Percentiles rank a stretch among this genome's conserved stretches.
Evolutionary conservation across 2,113 vertebrate genomes (phyloP).

Genomic region (Petrocephalus zakoni): DNA sequence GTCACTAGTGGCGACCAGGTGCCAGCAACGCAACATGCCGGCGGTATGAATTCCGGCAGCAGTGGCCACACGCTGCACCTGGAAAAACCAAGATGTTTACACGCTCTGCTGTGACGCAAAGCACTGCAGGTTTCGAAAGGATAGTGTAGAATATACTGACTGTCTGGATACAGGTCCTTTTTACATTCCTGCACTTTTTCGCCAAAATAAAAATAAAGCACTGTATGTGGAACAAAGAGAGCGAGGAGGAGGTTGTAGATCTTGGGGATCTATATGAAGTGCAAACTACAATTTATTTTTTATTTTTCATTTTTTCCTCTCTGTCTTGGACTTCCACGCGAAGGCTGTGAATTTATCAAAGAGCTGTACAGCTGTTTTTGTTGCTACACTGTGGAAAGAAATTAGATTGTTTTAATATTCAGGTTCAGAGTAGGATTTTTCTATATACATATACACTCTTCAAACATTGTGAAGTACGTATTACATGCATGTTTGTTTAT

Average conservation of each 20-base stretch:
- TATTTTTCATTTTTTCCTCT: background rate
- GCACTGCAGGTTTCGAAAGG: slow-evolving; percentile 55
- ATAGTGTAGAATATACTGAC: slow-evolving; percentile 38
- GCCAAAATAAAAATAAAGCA: background rate
- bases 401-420: slow-evolving; percentile 7
- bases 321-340: background rate
- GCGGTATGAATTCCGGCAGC: background rate
- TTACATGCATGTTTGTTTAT: slow-evolving; percentile 18
- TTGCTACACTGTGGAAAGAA: background rate
- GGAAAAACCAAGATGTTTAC: slow-evolving; percentile 55
- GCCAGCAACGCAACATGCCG: background rate
- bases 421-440: slow-evolving; percentile 20
- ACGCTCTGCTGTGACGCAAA: slow-evolving; percentile 54
- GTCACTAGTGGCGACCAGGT: background rate
- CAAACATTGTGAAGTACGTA: slow-evolving; percentile 17
- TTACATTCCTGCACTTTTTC: background rate
- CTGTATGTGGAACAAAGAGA: slow-evolving; percentile 13
- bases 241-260: background rate
- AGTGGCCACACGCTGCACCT: background rate
- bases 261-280: background rate
- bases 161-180: slow-evolving; percentile 28
- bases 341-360: background rate
- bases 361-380: background rate
- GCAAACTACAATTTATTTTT: background rate
- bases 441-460: background rate